A percentile compares a stretch with the other conserved stretches of the same genome.
These are phyloP conservation scores for Caenorhabditis parvicauda DNA, from an alignment of 2,888 invertebrate genomes.

Conservation along the genomic window DNA sequence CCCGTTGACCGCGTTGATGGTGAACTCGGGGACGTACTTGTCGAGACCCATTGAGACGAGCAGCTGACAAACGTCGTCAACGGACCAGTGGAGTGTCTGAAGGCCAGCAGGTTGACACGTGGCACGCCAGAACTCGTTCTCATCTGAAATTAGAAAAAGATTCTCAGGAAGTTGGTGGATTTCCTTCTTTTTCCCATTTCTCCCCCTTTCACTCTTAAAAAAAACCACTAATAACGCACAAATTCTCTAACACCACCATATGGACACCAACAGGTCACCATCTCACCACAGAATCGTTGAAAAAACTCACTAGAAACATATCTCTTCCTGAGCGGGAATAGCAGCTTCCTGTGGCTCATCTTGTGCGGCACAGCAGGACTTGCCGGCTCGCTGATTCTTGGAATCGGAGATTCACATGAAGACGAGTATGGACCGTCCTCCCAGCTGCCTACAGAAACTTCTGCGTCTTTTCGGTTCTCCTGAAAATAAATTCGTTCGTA, in stretches of 20 bases:
- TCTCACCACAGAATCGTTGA: slow-evolving; percentile 1
- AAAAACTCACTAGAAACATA: slow-evolving; percentile 31
- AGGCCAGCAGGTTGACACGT: slow-evolving; percentile 43
- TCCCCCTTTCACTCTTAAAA: not conserved
- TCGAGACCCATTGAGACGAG: slow-evolving; percentile 72
- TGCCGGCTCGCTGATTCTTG: slow-evolving; percentile 58
- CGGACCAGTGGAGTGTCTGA: slow-evolving; percentile 61
- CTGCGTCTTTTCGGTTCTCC: slow-evolving; percentile 27
- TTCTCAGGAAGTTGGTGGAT: not conserved
- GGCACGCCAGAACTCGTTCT: slow-evolving; percentile 61
- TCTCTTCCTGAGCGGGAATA: slow-evolving; percentile 56
- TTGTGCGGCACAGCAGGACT: slow-evolving; percentile 59
- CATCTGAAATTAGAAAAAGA: slow-evolving; percentile 46
- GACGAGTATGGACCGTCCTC: slow-evolving; percentile 41
- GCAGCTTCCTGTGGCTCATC: slow-evolving; percentile 48
- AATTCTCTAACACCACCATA: not conserved
- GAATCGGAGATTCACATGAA: slow-evolving; percentile 54
- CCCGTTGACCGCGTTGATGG: slow-evolving; percentile 85
- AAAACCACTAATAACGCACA: not conserved
- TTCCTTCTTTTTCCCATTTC: not conserved
- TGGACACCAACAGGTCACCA: not conserved
- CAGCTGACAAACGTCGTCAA: slow-evolving; percentile 59
- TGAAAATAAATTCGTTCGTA: no score
- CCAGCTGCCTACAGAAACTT: slow-evolving; percentile 35
- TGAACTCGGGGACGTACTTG: slow-evolving; percentile 82